Evolutionary conservation across 2,113 vertebrate genomes (phyloP).

Genomic region (Phalacrocorax brasilianus): DNA sequence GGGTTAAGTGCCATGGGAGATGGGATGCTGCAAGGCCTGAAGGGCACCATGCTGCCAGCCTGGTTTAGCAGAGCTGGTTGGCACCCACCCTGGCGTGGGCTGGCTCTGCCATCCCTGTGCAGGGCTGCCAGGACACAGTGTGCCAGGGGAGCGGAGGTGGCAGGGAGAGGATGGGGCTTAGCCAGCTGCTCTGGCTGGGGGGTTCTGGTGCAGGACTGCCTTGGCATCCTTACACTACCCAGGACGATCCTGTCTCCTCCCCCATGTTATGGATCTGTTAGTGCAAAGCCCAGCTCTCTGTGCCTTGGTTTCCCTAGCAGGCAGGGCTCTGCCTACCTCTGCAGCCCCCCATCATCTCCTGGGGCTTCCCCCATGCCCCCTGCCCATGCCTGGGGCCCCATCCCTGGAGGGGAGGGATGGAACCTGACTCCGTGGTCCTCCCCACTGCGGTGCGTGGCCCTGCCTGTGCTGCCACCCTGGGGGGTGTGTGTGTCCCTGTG

Average conservation of each 20-base stretch:
- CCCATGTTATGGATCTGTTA: fast-evolving
- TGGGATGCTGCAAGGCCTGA: too few relatives aligned
- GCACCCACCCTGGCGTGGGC: neutral
- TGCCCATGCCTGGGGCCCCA: too few relatives aligned
- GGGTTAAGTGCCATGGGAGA: too few relatives aligned
- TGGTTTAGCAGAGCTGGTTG: neutral
- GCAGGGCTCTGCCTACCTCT: neutral
- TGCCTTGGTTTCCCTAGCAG: neutral
- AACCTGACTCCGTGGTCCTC: neutral
- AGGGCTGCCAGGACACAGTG: neutral
- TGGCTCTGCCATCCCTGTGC: neutral
- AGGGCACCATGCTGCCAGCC: too few relatives aligned
- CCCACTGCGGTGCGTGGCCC: neutral
- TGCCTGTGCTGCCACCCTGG: neutral
- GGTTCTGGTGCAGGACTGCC: neutral
- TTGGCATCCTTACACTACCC: neutral
- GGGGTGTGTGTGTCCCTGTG: neutral
- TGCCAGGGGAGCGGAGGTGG: fast-evolving
- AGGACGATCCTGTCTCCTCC: neutral
- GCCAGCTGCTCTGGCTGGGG: fast-evolving
- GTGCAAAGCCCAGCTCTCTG: neutral
- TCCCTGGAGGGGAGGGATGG: neutral
- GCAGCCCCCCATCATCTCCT: neutral
- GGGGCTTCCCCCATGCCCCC: fast-evolving
- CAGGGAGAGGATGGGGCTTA: neutral